Base-by-base conservation (phyloP, 1,140 invertebrate genomes). In the Nasonia longicornis region DNA sequence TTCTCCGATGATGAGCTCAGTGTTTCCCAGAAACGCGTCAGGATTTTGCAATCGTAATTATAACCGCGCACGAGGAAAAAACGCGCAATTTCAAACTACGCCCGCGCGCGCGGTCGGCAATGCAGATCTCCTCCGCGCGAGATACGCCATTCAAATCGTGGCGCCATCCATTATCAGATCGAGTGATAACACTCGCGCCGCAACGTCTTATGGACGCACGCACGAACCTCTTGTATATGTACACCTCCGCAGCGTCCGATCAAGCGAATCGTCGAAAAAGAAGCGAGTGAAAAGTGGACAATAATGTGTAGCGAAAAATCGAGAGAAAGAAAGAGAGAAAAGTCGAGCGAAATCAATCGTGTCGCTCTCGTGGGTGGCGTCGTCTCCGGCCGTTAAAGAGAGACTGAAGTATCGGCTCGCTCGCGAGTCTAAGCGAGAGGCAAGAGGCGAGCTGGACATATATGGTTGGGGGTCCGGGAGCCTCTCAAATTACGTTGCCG, bases 401-500 rank as follows among this genome's bases (percentile, higher is more conserved):
- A 75, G 79, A 80, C 58, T 80, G 72, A 74, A 64, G 70, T 69
- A 80, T 75, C 42, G 79, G 2, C 29, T 31, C 12, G 8, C 12
- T n/a, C 66, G 45, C 45, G 72, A 35, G 84, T 84, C 84, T 64
- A 80, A 89, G 85, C 87, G 82, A 86, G 87, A 87, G 67, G 84
- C 82, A 81, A 82, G 72, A 81, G 83, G 83, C 67, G 84, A 84
- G 88, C 87, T 77, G 90, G 90, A 91, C 90, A 91, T 91, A 91
- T 91, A 91, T 91, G 90, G 90, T 89, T 84, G 89, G 86, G 88
- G 86, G 85, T 87, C 87, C 83, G 87, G 85, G 84, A 88, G 85
- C 85, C 89, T 91, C 89, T 89, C 90, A 90, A 87, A 87, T 91
- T 91, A 91, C 90, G 87, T 85, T 77, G 86, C 82, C 78, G 12